Evolutionary conservation across 2,888 invertebrate species (phyloP).

Genomic region (Napeogenes inachia): DNA sequence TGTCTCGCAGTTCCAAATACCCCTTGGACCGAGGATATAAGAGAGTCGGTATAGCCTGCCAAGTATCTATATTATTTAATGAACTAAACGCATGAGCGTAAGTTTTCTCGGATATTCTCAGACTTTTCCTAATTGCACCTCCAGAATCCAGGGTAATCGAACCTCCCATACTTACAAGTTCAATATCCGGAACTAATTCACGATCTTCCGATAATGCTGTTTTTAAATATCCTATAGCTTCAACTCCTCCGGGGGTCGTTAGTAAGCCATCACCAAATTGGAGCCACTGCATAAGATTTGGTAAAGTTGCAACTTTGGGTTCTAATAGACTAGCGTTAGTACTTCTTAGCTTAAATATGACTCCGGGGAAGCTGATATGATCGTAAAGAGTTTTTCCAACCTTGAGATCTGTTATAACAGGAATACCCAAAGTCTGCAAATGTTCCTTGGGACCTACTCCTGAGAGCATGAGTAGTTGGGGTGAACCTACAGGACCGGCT

Average conservation of each 20-base stretch:
- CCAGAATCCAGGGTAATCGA: slow-evolving; percentile 80
- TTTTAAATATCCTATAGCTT: slow-evolving; percentile 81
- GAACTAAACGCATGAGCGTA: slow-evolving; percentile 77
- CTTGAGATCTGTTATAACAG: slow-evolving; percentile 79
- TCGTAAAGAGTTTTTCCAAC: slow-evolving; percentile 83
- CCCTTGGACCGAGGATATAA: slow-evolving; percentile 87
- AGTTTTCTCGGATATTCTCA: slow-evolving; percentile 76
- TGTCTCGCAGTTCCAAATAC: slow-evolving; percentile 81
- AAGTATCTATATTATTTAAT: slow-evolving; percentile 76
- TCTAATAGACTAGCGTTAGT: slow-evolving; percentile 64
- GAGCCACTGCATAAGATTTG: slow-evolving; percentile 65
- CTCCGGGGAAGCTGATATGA: slow-evolving; percentile 75
- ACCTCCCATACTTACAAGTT: slow-evolving; percentile 80
- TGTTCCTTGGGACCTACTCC: slow-evolving; percentile 81
- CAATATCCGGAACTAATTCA: slow-evolving; percentile 80
- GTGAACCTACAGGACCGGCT: slow-evolving; percentile 91
- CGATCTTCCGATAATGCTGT: slow-evolving; percentile 73
- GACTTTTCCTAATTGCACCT: slow-evolving; percentile 67
- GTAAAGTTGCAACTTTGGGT: slow-evolving; percentile 60
- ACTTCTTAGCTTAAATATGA: slow-evolving; percentile 64
- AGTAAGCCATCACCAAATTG: slow-evolving; percentile 75
- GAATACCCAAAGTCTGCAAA: slow-evolving; percentile 76
- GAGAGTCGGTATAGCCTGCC: slow-evolving; percentile 82
- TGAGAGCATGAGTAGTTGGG: slow-evolving; percentile 94
- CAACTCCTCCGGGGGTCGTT: slow-evolving; percentile 80